Base-by-base conservation (phyloP, 2,113 vertebrate species). In the Paratilapia polleni region DNA sequence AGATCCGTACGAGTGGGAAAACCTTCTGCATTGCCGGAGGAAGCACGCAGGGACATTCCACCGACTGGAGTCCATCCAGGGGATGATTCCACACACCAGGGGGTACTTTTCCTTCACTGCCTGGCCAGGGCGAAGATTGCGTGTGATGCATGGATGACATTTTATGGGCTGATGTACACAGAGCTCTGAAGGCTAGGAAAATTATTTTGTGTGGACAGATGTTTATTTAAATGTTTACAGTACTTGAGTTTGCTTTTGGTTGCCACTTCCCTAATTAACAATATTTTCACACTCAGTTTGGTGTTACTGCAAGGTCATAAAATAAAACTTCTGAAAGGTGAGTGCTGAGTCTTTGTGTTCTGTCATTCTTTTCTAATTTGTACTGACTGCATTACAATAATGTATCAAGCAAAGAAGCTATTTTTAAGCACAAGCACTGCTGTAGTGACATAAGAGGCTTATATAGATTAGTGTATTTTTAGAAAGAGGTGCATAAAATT, bases 11-110 rank as follows among this genome's bases (percentile, higher is more conserved):
- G 5, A 78, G 66, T 20, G 34, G 34, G 49, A 34, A 87, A 80
- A 78, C 6, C 47, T 80, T 47, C 56, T 52, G 63, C 57, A 68
- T 38, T 70, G 63, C 80, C 43, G 15, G 5, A 87, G 87, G 66
- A 90, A 83, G 52, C 78, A 59, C 79, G 89, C 24, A 14, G 74
- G 78, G 88, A 91, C 91, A 89, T 93, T 93, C 92, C 91, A 85
- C 77, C 84, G 90, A 81, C 87, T 81, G 82, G 78, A 90, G 77
- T 76, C 57, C 11, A 61, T 89, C 88, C 90, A 83, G 70, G 54
- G n/a, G 58, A 81, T 74, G 87, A 84, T 89, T 87, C 3, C 1
- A 77, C 80, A n/a, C 57, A 13, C 87, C 84, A 6, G 86, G 81
- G 83, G 28, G 73, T 74, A 52, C 36, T 76, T 84, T 80, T 80